Base-by-base conservation (phyloP, 35 echinoderm and acorn worm species). In the Ptychodera flava region DNA sequence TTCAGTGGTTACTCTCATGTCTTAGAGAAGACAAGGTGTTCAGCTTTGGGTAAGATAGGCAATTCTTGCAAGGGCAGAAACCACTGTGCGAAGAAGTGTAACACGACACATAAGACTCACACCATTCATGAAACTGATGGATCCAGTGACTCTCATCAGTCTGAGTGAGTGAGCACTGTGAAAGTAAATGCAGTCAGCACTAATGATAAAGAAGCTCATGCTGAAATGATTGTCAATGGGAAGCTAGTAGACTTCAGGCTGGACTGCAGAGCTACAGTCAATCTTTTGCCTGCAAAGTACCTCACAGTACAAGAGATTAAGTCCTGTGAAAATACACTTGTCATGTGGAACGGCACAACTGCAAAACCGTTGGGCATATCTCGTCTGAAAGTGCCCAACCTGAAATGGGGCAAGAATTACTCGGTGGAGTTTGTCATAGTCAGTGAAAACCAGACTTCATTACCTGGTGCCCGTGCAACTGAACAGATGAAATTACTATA, bases 361-460 rank as follows among this genome's bases (percentile, higher is more conserved):
- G 36, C 37, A 28, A 27, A 88, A 16, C 34, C 22, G 29, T 31
- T 16, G 0, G 85, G 85, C 30, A 87, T 16, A 22, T 80, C 29
- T 33, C 31, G 85, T 33, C 30, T 87, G 10, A 80, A 77, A 80
- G 16, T 87, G 10, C 14, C 29, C 0, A 84, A 91, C 33, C 89
- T 29, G 12, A 78, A 28, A 12, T 85, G 64, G 1, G 28, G n/a
- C 12, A 91, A 91, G 38, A 86, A 80, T 35, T 91, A 91, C 38
- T 91, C 89, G 77, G 78, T 91, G 16, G 89, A 91, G 33, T 91
- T 91, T 86, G 83, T 91, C 27, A 78, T 91, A 0, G 86, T 84
- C 2, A 37, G 86, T 36, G 77, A 86, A 37, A 86, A 31, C 33
- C 33, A 80, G 0, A 86, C 78, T 2, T 78, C 84, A 28, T 33